Evolutionary conservation across 53 echinoderm and acorn worm species (phyloP), one percentile per base, ranked within the genome.

Genomic region (Antedon mediterranea): DNA sequence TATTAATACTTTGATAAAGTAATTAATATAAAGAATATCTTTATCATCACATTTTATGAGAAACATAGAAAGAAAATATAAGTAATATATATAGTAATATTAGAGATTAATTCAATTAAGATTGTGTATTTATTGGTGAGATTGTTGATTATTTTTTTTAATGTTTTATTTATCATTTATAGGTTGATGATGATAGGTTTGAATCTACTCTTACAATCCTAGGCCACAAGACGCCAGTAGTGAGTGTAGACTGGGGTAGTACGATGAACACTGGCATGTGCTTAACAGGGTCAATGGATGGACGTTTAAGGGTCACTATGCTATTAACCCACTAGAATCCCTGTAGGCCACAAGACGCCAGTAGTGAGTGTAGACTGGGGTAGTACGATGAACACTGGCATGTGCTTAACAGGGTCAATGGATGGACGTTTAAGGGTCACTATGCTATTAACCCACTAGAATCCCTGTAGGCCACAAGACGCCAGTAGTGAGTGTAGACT

Each of bases 321-420:
- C 80, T 98, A 8, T 86, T 98, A 33, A 26, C 76, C 0, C 76
- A 76, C 18, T 76, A 57, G 57, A 37, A 11, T 37, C 37, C 4
- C 11, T 37, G 37, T 37, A 37, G 37, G 37, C 8, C 97, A 97
- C 31, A 84, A 88, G 0, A 92, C 97, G 15, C 97, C 97, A 0
- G 92, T 97, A 3, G 97, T 97, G 34, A 97, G 92, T 75, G 97
- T 97, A 7, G 97, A 97, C 84, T 97, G 97, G 97, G 89, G 92
- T 72, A 92, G 92, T 34, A 87, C 97, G 0, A 85, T 97, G 71
- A 97, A 97, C 81, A 91, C 91, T 0, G 97, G 97, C 14, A 90
- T 97, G 84, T 97, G 97, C 79, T 70, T 97, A 34, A 92, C 92
- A 28, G 98, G 98, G 28, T 98, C 92, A n/a, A 93, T 93, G 92